A percentile compares a stretch with the other conserved stretches of the same genome.
phyloP scores from a whole-genome alignment of 2,113 vertebrate genomes.

The Hepsetus odoe region DNA sequence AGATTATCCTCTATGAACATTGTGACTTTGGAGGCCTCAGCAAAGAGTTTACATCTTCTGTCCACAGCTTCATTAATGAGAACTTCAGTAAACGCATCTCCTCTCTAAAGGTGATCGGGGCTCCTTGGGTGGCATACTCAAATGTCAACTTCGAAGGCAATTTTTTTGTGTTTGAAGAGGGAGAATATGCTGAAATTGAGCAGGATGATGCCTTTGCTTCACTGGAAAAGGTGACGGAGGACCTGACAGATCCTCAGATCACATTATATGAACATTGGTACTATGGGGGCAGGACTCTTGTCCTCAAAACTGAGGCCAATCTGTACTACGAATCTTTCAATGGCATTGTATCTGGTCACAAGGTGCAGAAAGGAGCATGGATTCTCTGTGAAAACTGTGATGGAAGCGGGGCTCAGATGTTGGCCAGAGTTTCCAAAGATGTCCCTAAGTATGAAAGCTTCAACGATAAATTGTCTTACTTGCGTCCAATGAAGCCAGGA shows the following conservation, averaged over 20 bases:
- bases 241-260: constrained; percentile 39
- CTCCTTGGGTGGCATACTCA: not conserved
- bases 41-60: constrained; percentile 16
- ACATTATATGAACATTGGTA: constrained; percentile 15
- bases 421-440: not conserved
- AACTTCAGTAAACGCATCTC: not conserved
- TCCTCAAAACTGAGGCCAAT: not conserved
- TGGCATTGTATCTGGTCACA: not conserved
- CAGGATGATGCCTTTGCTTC: constrained; percentile 25
- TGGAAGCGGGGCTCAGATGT: not conserved
- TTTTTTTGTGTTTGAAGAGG: constrained; percentile 11
- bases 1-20: constrained; percentile 22
- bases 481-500: not conserved
- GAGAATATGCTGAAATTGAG: constrained; percentile 7
- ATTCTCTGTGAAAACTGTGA: not conserved
- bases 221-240: constrained; percentile 13
- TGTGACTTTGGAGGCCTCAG: not conserved
- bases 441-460: not conserved
- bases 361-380: constrained; percentile 14
- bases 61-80: not conserved
- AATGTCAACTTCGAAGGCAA: not conserved
- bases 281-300: not conserved
- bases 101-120: constrained; percentile 16
- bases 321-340: not conserved
- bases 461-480: not conserved